A percentile compares a stretch with the other conserved stretches of the same genome.
Conservation (phyloP, 2,888 invertebrate genomes). For the Limenitis camilla region DNA sequence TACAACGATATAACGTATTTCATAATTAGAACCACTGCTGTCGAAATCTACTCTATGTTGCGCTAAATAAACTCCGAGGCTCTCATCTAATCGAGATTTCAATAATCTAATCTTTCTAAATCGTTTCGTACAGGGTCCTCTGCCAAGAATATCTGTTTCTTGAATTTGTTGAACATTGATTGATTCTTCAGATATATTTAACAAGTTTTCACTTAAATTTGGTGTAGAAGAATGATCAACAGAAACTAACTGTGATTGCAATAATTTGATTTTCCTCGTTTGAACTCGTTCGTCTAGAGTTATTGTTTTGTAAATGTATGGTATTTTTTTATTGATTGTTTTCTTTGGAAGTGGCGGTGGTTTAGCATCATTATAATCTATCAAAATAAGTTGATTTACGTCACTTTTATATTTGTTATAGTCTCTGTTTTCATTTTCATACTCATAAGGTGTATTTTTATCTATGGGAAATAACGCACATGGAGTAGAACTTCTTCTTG, state of each 20-base stretch:
- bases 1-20: conserved; percentile 77
- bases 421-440: conserved; percentile 46
- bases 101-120: conserved; percentile 79
- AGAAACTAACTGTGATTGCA: conserved; percentile 61
- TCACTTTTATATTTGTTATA: conserved; percentile 28
- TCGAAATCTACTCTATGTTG: conserved; percentile 76
- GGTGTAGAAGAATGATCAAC: conserved; percentile 49
- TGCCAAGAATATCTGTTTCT: conserved; percentile 63
- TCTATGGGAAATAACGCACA: conserved; percentile 64
- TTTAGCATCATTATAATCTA: conserved; percentile 57
- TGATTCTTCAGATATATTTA: conserved; percentile 45
- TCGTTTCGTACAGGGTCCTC: conserved; percentile 75
- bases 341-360: conserved; percentile 68
- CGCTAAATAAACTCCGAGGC: conserved; percentile 81
- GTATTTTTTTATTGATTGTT: conserved; percentile 56
- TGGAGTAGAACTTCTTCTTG: conserved; percentile 64
- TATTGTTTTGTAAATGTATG: conserved; percentile 63
- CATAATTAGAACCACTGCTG: conserved; percentile 67
- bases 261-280: conserved; percentile 66
- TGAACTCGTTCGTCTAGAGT: conserved; percentile 68
- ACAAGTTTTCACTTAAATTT: conserved; percentile 41
- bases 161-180: conserved; percentile 39
- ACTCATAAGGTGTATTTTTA: conserved; percentile 49
- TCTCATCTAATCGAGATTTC: conserved; percentile 79
- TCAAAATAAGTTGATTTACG: conserved; percentile 25